Evolutionary conservation across 2,113 vertebrate species (phyloP), one percentile per base, ranked within the genome.

Genomic region (Haemorhous mexicanus): DNA sequence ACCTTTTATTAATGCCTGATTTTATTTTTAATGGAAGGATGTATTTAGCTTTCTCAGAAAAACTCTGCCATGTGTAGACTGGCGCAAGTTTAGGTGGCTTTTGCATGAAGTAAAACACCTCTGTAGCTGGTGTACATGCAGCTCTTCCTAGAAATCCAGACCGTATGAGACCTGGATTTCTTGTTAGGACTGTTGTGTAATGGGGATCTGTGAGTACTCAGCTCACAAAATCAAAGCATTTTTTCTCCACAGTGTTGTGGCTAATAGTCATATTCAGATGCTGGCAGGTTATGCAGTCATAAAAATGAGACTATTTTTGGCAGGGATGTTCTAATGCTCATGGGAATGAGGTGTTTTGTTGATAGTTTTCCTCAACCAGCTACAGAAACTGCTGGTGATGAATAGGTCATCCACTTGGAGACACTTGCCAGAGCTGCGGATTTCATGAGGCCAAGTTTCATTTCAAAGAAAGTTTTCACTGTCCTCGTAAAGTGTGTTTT

Each of bases 231-330:
- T 80, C 82, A 90, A 93, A 94, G 73, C 41, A 46, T n/a, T 91
- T 94, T 92, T 88, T 81, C 52, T 90, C 41, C n/a, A 41, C 32
- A 43, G 44, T 61, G n/a, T 72, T 81, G 76, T 49, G 79, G 61
- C 41, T 93, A 92, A 92, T 61, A 52, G 37, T 88, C 52, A 27
- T 74, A 90, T 80, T 96, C 90, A 90, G 72, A 61, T 47, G 64
- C 76, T 94, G 85, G 52, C 59, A 95, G 43, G n/a, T 72, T 78
- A 74, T 56, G 53, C 11, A 55, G 64, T 75, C 79, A 81, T 91
- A 93, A 96, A 96, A 95, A 93, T 47, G 32, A 84, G 59, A 62
- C 37, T 93, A 33, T 90, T 85, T 95, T 94, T 91, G 93, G 84
- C 87, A 50, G 47, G 32, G 39, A 73, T 37, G 20, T 66, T 92